Evolutionary conservation across 2,797 vertebrate species (phyloP).

Genomic region (Clamator glandarius): DNA sequence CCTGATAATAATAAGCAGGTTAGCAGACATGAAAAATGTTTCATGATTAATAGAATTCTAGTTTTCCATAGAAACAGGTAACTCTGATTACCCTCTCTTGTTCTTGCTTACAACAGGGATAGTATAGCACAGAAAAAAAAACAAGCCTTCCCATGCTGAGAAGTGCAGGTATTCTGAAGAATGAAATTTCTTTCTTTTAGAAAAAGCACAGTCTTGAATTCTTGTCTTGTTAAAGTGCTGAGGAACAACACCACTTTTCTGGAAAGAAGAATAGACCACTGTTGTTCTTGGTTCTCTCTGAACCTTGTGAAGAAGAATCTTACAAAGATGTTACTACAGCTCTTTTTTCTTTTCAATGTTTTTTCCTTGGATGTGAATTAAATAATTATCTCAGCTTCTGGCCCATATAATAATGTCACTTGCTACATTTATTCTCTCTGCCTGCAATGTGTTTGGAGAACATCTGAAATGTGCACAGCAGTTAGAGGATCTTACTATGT

Average conservation of each 20-base stretch:
- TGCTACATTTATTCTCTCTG: neutral
- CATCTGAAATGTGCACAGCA: slow-evolving; percentile 1
- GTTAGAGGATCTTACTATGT: neutral
- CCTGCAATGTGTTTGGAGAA: neutral
- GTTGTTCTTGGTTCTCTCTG: neutral
- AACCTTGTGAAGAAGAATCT: neutral
- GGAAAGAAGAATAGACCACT: neutral
- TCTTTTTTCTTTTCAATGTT: neutral
- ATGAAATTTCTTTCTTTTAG: neutral
- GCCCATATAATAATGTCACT: neutral
- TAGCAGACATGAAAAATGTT: neutral
- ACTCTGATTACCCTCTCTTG: neutral
- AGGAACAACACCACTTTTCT: neutral
- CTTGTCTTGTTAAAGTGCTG: neutral
- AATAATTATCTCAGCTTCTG: slow-evolving; percentile 46
- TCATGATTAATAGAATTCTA: neutral
- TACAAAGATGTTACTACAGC: neutral
- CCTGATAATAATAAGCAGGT: neutral
- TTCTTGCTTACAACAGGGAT: neutral
- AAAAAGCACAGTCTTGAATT: neutral
- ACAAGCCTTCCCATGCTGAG: neutral
- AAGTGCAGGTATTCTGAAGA: neutral
- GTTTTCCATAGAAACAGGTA: neutral
- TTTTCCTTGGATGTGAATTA: slow-evolving; percentile 11
- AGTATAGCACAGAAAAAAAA: neutral